Conservation (phyloP, 2,888 invertebrate species). For the Zaprionus lineosus region DNA sequence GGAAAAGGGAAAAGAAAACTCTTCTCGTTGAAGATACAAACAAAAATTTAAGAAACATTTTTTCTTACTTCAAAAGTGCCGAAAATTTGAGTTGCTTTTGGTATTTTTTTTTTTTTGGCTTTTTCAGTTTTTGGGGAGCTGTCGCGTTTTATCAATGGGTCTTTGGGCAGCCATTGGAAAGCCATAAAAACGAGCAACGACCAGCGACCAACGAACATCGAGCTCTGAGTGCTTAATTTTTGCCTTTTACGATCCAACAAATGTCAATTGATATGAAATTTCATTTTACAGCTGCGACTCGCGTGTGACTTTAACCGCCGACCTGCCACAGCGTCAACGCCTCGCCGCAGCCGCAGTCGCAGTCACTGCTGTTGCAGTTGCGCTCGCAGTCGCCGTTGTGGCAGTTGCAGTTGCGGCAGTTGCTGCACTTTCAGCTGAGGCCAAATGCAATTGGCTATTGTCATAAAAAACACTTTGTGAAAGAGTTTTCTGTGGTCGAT, state of each 20-base stretch:
- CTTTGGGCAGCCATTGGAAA: conserved; percentile 50
- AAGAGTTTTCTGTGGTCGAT: conserved; percentile 70
- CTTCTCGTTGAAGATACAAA: not conserved
- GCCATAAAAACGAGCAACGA: conserved; percentile 55
- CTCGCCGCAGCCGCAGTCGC: conserved; percentile 15
- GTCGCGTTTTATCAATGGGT: conserved; percentile 4
- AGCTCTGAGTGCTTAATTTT: conserved; percentile 59
- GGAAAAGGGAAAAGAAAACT: not conserved
- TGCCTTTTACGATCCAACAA: conserved; percentile 72
- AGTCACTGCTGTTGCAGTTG: conserved; percentile 7
- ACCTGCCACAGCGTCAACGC: conserved; percentile 25
- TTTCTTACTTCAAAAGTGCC: conserved; percentile 40
- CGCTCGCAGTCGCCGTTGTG: conserved; percentile 13
- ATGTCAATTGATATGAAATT: conserved; percentile 78
- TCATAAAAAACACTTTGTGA: conserved; percentile 79
- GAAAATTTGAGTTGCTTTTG: conserved; percentile 31
- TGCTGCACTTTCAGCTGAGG: conserved; percentile 43
- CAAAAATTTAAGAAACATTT: conserved; percentile 9
- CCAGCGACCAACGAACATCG: no score
- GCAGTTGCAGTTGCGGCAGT: conserved; percentile 21
- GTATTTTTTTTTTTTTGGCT: conserved; percentile 5
- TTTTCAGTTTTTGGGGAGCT: not conserved
- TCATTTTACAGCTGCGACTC: conserved; percentile 69
- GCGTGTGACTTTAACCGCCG: conserved; percentile 59
- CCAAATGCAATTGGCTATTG: conserved; percentile 75